A percentile compares a stretch with the other conserved stretches of the same genome.
phyloP scores from a whole-genome alignment of 1,140 invertebrate genomes.

The Conus ventricosus region DNA sequence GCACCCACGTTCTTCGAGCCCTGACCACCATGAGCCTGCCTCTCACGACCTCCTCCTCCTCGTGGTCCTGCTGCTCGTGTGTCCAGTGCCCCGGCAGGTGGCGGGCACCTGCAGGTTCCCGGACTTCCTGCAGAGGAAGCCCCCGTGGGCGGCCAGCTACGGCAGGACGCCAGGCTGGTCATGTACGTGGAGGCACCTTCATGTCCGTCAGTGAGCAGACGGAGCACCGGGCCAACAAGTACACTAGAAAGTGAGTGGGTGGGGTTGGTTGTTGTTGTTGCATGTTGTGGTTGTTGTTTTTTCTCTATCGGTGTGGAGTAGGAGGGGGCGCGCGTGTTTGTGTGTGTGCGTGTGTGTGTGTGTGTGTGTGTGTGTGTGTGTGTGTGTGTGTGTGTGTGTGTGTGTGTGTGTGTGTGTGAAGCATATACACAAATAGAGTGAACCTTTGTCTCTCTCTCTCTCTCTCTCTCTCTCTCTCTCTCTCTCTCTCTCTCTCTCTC shows the following conservation, averaged over 20 bases:
- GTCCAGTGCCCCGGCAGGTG: neutral
- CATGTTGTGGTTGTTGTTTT: neutral
- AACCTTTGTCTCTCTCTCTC: too few species aligned
- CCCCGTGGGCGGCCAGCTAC: conserved; percentile 42
- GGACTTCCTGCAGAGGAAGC: conserved; percentile 44
- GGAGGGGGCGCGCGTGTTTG: too few species aligned
- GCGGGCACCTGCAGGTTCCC: conserved; percentile 47
- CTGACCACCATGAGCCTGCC: neutral
- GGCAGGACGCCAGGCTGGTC: conserved; percentile 33
- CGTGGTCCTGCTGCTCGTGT: neutral
- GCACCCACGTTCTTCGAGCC: neutral
- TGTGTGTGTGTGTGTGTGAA: too few species aligned
- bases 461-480: too few species aligned
- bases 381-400: too few species aligned
- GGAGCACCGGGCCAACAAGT: conserved; percentile 37
- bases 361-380: too few species aligned
- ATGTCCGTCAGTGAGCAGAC: conserved; percentile 43
- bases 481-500: too few species aligned
- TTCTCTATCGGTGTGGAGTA: neutral
- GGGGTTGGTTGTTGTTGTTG: neutral
- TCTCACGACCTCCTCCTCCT: neutral
- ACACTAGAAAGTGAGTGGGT: conserved; percentile 28
- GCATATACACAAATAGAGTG: too few species aligned
- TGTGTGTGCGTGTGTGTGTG: too few species aligned
- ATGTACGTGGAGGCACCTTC: conserved; percentile 52